Evolutionary conservation across 2,888 invertebrate species (phyloP).

Genomic region (Fissipunctia ypsillon): DNA sequence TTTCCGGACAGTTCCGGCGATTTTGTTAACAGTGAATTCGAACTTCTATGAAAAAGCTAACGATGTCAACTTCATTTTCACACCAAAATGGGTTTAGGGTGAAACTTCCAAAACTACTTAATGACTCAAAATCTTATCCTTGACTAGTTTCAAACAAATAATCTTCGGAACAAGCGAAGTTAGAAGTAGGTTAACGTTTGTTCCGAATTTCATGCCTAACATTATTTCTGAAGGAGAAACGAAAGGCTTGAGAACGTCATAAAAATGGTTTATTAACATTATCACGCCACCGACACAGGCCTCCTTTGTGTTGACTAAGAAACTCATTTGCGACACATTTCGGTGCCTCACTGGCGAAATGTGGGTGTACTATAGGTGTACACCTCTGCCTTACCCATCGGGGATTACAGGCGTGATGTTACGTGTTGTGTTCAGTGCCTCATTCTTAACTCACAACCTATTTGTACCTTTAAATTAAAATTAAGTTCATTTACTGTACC

Average conservation of each 20-base stretch:
- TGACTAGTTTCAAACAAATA: constrained; percentile 52
- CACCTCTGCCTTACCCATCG: no score
- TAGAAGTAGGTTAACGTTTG: constrained; percentile 64
- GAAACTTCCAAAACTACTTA: constrained; percentile 33
- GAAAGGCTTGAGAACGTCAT: constrained; percentile 58
- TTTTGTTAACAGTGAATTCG: constrained; percentile 21
- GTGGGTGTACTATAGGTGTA: no score
- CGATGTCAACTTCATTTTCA: constrained; percentile 7
- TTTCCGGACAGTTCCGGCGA: constrained; percentile 4
- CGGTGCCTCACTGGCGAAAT: constrained; percentile 31
- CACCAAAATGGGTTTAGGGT: neutral
- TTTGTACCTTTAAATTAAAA: constrained; percentile 61
- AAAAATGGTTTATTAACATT: constrained; percentile 66
- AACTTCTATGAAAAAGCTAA: constrained; percentile 6
- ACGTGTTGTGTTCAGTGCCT: constrained; percentile 35
- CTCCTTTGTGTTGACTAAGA: constrained; percentile 49
- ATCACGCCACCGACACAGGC: constrained; percentile 50
- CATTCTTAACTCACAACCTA: constrained; percentile 54
- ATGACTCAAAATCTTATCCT: constrained; percentile 48
- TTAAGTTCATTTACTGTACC: constrained; percentile 46
- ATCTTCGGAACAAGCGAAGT: constrained; percentile 54
- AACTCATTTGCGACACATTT: constrained; percentile 62
- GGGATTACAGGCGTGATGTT: no score
- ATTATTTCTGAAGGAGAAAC: constrained; percentile 47
- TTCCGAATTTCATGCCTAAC: constrained; percentile 52